Base-by-base conservation (phyloP, 2,888 invertebrate species). In the Torymus aiolomorphi region DNA sequence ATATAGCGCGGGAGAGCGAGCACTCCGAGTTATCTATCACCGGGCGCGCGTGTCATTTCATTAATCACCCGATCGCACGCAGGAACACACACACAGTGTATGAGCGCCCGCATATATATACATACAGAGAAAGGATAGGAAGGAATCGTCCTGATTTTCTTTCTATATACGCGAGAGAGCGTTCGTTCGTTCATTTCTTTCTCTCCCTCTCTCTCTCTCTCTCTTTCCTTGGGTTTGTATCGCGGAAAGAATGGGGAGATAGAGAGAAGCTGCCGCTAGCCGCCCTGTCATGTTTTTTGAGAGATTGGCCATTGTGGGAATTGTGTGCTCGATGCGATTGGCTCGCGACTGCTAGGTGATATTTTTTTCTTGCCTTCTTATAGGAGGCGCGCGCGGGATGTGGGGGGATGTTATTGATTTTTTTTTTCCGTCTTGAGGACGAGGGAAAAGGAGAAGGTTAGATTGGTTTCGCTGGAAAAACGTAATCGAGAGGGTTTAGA, bases 1-100 rank as follows among this genome's bases (percentile, higher is more conserved):
- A 61, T 65, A 42, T 5, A 42, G 8, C 42, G 8, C 31, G 31
- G 5, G 31, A 5, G 31, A 42, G 42, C 42, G 8, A 1, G 8
- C 8, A 42, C 42, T 1, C 42, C 8, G 42, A 42, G 42, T 42
- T 42, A 42, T 42, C 42, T 42, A 42, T 56, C 10, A 42, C 12
- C 57, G 61, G 51, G 16, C 54, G 16, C 74, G 56, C 59, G 8
- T 70, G 42, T 66, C 76, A 51, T 67, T 69, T 73, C 78, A 80
- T 76, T 75, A 74, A 79, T 79, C 79, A 79, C 63, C 42, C 56
- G 31, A 75, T 75, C 76, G n/a, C 12, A 0, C 52, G 42, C 42
- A 31, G 31, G 31, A 31, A 31, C 5, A 31, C 5, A 42, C 8
- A 42, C 42, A 42, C 8, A 42, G 14, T 31, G 5, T 16, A 16